Base-by-base conservation (phyloP, 2,888 invertebrate genomes). In the Ochropacha duplaris region DNA sequence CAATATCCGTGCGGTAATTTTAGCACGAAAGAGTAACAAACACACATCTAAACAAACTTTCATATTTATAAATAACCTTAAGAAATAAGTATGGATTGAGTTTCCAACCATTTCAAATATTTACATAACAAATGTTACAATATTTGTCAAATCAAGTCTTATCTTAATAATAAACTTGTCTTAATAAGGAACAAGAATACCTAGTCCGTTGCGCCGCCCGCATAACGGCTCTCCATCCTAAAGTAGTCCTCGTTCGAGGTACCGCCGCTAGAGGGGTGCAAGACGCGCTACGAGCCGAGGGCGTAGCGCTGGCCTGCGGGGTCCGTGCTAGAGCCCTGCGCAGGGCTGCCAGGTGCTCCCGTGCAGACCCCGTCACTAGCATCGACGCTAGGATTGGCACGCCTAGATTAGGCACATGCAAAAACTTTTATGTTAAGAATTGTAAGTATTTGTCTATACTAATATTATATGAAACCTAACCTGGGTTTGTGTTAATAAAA, bases 181-280 rank as follows among this genome's bases (percentile, higher is more conserved):
- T 24, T 24, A 24, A 24, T 4, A 24, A 96, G 95, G 98, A 98
- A 84, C 95, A 95, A 70, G 97, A 98, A 80, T 98, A 97, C 84
- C 90, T 98, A 34, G 94, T 95, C 28, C 96, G 98, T 66, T 96
- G 97, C 31, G 97, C 98, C 4, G 96, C 96, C 0, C 95, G 98
- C 71, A 97, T 99, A 54, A 94, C 95, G 31, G 95, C 96, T 16
- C 94, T 98, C 59, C 95, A 95, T 39, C 98, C 99, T 0, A 95
- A 97, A 75, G 94, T 99, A 28, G 96, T 99, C 28, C 88, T 99
- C 39, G 98, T 98, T 0, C 97, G 98, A 78, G 96, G 98, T 67
- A 96, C 96, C 54, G 98, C 98, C 9, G 96, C 96, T 71, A 96
- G 93, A 79, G 92, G 96, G 49, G 99, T 99, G 12, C 98, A 98